These are phyloP conservation scores for Physeter macrocephalus DNA, from an alignment of 2,113 vertebrate species.

Conservation along the genomic window DNA sequence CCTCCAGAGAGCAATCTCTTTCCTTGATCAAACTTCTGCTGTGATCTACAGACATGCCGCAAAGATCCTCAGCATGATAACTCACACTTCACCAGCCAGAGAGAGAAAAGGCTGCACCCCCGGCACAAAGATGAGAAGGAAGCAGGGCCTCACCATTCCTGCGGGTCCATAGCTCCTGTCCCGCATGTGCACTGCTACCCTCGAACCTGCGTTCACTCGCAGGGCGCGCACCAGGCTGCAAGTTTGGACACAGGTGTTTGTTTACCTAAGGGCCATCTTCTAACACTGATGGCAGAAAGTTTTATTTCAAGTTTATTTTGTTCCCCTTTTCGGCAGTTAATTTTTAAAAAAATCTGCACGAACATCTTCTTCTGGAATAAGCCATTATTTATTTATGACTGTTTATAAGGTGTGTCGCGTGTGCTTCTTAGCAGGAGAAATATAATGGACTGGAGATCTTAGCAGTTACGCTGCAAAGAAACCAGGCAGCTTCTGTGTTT, in stretches of 20 bases:
- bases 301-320: neutral
- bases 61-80: neutral
- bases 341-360: neutral
- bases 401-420: constrained; percentile 56
- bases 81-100: neutral
- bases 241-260: neutral
- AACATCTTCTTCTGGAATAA: constrained; percentile 64
- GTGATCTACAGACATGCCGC: neutral
- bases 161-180: neutral
- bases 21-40: constrained; percentile 16
- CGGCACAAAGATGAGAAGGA: neutral
- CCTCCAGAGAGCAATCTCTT: constrained; percentile 1
- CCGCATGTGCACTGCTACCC: neutral
- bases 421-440: constrained; percentile 64
- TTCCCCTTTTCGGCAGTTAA: neutral
- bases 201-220: neutral
- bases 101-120: neutral
- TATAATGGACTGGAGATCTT: constrained; percentile 53
- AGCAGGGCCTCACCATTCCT: too few relatives aligned
- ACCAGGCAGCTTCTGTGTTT: constrained; percentile 62
- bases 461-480: constrained; percentile 53
- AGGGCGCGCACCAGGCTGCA: neutral
- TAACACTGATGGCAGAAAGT: neutral
- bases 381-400: constrained; percentile 72
- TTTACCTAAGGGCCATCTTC: neutral